Conservation (phyloP, 2,797 vertebrate genomes). For the Chelmon rostratus region DNA sequence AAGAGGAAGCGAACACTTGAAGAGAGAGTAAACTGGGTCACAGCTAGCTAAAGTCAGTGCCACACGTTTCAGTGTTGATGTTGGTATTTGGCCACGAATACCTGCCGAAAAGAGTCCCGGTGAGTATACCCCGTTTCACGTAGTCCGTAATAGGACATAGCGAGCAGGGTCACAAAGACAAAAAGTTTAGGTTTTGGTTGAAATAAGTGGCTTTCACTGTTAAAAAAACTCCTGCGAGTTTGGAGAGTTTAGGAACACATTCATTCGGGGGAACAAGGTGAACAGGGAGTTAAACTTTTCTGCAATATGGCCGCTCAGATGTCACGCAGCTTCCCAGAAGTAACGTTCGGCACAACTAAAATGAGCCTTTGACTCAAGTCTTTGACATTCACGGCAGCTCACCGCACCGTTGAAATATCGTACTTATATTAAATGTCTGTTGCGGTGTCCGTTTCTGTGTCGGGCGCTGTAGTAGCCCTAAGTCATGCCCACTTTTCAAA, state of each 20-base stretch:
- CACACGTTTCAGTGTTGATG: constrained; percentile 72
- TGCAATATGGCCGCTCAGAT: constrained; percentile 83
- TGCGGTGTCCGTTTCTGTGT: constrained; percentile 1
- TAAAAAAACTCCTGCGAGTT: not conserved
- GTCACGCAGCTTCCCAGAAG: constrained; percentile 69
- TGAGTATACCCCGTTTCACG: constrained; percentile 63
- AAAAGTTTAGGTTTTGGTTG: not conserved
- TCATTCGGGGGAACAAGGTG: constrained; percentile 73
- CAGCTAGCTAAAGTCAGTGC: constrained; percentile 28
- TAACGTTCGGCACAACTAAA: constrained; percentile 36
- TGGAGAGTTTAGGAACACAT: constrained; percentile 22
- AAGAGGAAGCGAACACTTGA: constrained; percentile 20
- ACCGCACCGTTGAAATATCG: not conserved
- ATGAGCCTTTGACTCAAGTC: constrained; percentile 14
- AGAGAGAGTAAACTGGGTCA: not conserved
- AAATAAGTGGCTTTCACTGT: not conserved
- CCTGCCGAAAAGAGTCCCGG: constrained; percentile 74
- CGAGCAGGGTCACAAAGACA: not conserved
- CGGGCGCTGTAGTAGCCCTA: not conserved
- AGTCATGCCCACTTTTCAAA: constrained; percentile 62
- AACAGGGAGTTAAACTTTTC: constrained; percentile 79
- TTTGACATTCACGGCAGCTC: not conserved
- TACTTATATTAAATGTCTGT: not conserved
- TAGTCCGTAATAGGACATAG: not conserved
- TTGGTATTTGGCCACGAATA: constrained; percentile 69